Evolutionary conservation across 2,888 invertebrate species (phyloP), one percentile per base, ranked within the genome.

Genomic region (Drosophila sordidula): DNA sequence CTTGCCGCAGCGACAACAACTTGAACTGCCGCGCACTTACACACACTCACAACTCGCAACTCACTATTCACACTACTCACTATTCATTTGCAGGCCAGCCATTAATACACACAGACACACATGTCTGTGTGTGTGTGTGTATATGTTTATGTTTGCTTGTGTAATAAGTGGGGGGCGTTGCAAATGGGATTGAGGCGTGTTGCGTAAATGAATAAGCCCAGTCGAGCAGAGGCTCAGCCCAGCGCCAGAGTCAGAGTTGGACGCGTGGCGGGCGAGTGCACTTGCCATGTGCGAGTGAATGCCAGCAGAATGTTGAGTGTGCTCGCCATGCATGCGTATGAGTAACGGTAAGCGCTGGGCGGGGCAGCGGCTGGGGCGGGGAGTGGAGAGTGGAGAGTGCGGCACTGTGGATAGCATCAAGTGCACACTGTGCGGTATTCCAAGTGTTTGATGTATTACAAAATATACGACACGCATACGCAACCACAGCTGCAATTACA

Each of bases 401-500:
- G 39, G 2, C 12, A 12, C 51, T 75, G 57, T 71, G 45, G 51
- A 52, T 18, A 58, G 54, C 79, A 68, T 87, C 76, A 75, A 87
- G 88, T 70, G 73, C 65, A 63, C 77, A 66, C 51, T 52, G 71
- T 56, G 87, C 49, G 84, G 49, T 70, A 64, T 86, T 86, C 75
- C 75, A 87, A 83, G 83, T 70, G 72, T 64, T 87, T 89, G 89
- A 89, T 87, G 83, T 84, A 89, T 84, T 89, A 73, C 85, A 75
- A 80, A 84, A 80, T 78, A 77, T 29, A 63, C 59, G 56, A 64
- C 56, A 62, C 62, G 66, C 64, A 66, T 50, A 70, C 84, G 74
- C 74, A 74, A 69, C 67, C 84, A 52, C 71, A 75, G 72, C 78
- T 69, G 78, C 83, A 84, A 83, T 83, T 88, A 80, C 89, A 88